Evolutionary conservation across 2,113 vertebrate species (phyloP).

Genomic region (Myanophis thanlyinensis): DNA sequence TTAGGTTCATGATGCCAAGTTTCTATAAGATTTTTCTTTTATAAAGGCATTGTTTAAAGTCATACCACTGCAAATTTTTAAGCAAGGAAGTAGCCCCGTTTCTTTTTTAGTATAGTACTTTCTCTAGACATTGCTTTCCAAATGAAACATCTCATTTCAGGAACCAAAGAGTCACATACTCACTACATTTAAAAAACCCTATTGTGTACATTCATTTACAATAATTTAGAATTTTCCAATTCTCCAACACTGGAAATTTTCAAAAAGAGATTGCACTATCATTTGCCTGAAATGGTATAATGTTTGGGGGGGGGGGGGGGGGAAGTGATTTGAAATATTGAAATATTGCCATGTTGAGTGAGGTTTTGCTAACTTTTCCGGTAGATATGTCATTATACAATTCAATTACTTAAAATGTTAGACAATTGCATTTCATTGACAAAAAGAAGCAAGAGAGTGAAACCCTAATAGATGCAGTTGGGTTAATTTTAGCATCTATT

Average conservation of each 20-base stretch:
- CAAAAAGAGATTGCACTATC: background rate
- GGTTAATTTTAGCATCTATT: constrained; percentile 86
- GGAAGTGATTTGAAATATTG: too few relatives aligned
- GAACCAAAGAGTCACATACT: background rate
- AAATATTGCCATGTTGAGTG: too few relatives aligned
- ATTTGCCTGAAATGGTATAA: background rate
- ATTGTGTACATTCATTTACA: constrained; percentile 9
- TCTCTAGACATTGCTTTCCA: background rate
- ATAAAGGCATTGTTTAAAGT: background rate
- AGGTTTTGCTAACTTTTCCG: background rate
- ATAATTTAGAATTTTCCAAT: constrained; percentile 28
- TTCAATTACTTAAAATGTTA: constrained; percentile 10
- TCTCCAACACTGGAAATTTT: background rate
- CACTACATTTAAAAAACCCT: background rate
- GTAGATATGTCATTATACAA: background rate
- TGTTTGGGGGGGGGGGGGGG: too few relatives aligned
- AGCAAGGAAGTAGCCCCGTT: background rate
- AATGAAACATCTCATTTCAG: constrained; percentile 6
- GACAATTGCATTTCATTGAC: constrained; percentile 21
- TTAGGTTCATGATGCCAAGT: background rate
- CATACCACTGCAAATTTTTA: background rate
- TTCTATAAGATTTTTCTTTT: background rate
- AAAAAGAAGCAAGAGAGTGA: constrained; percentile 48
- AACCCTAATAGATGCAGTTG: constrained; percentile 67
- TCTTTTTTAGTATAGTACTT: background rate